These are phyloP conservation scores for Myripristis jacobus DNA, from an alignment of 2,797 vertebrate genomes.

Conservation along the genomic window DNA sequence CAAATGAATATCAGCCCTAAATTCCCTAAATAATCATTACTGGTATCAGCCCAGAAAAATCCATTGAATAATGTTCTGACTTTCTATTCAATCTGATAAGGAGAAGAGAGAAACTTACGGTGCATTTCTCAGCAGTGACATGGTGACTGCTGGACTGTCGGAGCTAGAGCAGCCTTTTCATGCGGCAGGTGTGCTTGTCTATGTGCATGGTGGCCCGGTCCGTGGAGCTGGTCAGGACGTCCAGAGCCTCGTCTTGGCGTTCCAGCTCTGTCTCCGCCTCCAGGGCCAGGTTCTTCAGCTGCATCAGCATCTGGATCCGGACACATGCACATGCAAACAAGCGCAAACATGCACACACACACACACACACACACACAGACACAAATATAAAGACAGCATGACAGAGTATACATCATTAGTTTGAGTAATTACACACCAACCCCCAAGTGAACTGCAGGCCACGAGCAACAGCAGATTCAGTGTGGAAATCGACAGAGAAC, in stretches of 20 bases:
- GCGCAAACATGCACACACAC: background rate
- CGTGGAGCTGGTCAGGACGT: constrained; percentile 84
- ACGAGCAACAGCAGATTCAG: constrained; percentile 32
- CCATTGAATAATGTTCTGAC: constrained; percentile 28
- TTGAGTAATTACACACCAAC: constrained; percentile 32
- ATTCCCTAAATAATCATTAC: too few species aligned
- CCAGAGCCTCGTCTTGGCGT: constrained; percentile 90
- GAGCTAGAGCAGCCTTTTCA: constrained; percentile 87
- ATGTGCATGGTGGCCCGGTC: constrained; percentile 86
- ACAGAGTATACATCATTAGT: constrained; percentile 22
- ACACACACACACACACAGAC: constrained; percentile 27
- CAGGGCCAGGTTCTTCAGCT: constrained; percentile 91
- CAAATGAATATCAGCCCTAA: too few species aligned
- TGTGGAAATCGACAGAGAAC: constrained; percentile 29
- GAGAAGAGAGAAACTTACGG: constrained; percentile 38
- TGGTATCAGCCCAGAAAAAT: too few species aligned
- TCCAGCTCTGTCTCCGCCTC: constrained; percentile 92
- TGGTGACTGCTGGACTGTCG: background rate
- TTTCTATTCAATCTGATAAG: constrained; percentile 7
- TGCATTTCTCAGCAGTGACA: constrained; percentile 27
- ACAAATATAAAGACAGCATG: background rate
- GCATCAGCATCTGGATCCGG: constrained; percentile 88
- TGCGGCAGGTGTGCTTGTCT: constrained; percentile 89
- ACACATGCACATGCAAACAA: constrained; percentile 31
- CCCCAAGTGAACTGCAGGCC: constrained; percentile 26